Base-by-base conservation (phyloP, 92 coral and sea anemone species). In the Phymanthus crucifer region DNA sequence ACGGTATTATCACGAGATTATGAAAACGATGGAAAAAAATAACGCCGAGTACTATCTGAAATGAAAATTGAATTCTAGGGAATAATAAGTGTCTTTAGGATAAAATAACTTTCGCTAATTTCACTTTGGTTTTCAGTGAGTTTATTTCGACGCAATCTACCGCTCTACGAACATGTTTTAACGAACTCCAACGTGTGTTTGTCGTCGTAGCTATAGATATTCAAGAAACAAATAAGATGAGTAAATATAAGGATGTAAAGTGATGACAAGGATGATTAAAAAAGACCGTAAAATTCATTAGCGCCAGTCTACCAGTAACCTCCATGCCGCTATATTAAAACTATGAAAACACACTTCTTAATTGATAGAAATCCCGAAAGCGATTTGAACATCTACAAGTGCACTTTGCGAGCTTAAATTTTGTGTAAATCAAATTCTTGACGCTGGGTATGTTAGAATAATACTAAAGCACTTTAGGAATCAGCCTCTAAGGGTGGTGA, bases 1-100 rank as follows among this genome's bases (percentile, higher is more conserved):
- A 70, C 43, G 80, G 29, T 46, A 76, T 27, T 76, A 66, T 69
- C 18, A 54, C 26, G 19, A 16, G 70, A 54, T 54, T 54, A 76
- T 35, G 45, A 52, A 45, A n/a, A 18, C 29, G 40, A 31, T 33
- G 8, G 33, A 10, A 69, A n/a, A 33, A 76, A 76, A 56, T 4
- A 21, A 66, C 21, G 29, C 12, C 3, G 37, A 31, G 64, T 57
- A 34, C 80, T 58, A 76, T 57, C 58, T 56, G 38, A 76, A 76
- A 29, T 40, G 17, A 45, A 36, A 18, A 34, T 54, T 29, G 40
- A 24, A 73, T 9, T 32, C 19, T 5, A 24, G 4, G 35, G 50
- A 38, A 73, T 16, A 27, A 45, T 13, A 38, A 10, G n/a, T 14
- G 13, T 27, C 71, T 36, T 23, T 18, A 23, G 64, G 64, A 54